Percentiles rank a stretch among this genome's conserved stretches.
Conservation (phyloP, 1,140 invertebrate genomes). For the Aphaenogaster rudis region DNA sequence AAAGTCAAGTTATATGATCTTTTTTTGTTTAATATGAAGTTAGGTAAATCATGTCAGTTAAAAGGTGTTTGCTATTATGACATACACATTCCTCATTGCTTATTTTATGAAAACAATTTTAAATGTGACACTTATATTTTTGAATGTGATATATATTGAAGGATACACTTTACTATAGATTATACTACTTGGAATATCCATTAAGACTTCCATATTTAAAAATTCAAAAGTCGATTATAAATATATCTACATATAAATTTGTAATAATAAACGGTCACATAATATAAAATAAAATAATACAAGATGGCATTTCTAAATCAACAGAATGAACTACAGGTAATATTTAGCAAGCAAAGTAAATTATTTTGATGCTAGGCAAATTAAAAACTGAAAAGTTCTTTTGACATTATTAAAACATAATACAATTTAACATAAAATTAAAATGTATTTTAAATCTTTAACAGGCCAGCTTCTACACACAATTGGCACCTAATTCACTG, state of each 20-base stretch:
- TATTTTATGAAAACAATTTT: slow-evolving; percentile 44
- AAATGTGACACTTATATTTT: slow-evolving; percentile 22
- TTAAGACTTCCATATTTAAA: background rate
- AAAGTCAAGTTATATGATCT: background rate
- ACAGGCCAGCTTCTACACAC: slow-evolving; percentile 34
- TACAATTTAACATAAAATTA: background rate
- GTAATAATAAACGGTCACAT: slow-evolving; percentile 12
- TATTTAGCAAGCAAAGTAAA: background rate
- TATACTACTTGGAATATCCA: background rate
- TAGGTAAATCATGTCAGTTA: slow-evolving; percentile 40
- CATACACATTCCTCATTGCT: slow-evolving; percentile 27
- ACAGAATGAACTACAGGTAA: slow-evolving; percentile 42
- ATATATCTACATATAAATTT: background rate
- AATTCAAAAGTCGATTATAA: slow-evolving; percentile 9
- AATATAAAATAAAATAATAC: background rate
- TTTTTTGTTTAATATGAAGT: slow-evolving; percentile 48
- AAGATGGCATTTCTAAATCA: slow-evolving; percentile 28
- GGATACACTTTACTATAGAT: background rate
- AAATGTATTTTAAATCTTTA: background rate
- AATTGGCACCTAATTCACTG: slow-evolving; percentile 55
- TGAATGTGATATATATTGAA: slow-evolving; percentile 16
- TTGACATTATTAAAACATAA: background rate
- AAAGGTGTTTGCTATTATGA: slow-evolving; percentile 31
- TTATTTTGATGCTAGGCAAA: background rate
- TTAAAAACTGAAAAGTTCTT: background rate